Base-by-base conservation (phyloP, 2,797 vertebrate species). In the Centropyge bicolor region DNA sequence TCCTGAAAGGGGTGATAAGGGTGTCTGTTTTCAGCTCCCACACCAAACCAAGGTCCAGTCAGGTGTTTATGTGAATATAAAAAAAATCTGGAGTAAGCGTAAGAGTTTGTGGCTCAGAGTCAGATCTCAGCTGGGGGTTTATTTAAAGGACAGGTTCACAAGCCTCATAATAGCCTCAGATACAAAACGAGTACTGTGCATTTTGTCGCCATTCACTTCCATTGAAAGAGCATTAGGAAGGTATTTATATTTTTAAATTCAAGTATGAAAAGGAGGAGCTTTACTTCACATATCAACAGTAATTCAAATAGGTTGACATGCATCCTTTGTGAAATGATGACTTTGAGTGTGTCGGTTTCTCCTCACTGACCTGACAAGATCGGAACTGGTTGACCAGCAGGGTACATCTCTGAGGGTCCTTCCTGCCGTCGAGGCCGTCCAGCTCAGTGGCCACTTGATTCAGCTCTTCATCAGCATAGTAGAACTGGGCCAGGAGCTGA, bases 361-460 rank as follows among this genome's bases (percentile, higher is more conserved):
- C 8, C 20, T 27, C 20, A 56, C 93, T 92, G 86, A 98, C 98
- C 97, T 99, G 98, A 94, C 98, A 99, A 73, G 98, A 98, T 40
- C 98, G 96, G 87, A 99, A 99, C 94, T 99, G 98, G 94, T 99
- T 99, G 92, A 99, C 98, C 3, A 99, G 94, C 86, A 99, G 94
- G 0, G 98, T 98, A 79, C 98, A 99, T 90, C 98, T 96, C 93
- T 99, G 98, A 3, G 98, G 98, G 90, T 99, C 98, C 90, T 98
- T 99, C 75, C 98, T 94, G 90, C 98, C 98, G 3, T 99, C 98
- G 76, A 99, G 93, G 90, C 97, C 97, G 94, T 99, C 98, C 94
- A 99, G 92, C 88, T 99, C 98, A 0, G 97, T 97, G 19, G 98
- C 98, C 86, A 99, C 98, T 93, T 97, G 97, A 92, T 98, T 99